Evolutionary conservation across 2,888 invertebrate genomes (phyloP), one percentile per base, ranked within the genome.

Genomic region (Machimus atricapillus): DNA sequence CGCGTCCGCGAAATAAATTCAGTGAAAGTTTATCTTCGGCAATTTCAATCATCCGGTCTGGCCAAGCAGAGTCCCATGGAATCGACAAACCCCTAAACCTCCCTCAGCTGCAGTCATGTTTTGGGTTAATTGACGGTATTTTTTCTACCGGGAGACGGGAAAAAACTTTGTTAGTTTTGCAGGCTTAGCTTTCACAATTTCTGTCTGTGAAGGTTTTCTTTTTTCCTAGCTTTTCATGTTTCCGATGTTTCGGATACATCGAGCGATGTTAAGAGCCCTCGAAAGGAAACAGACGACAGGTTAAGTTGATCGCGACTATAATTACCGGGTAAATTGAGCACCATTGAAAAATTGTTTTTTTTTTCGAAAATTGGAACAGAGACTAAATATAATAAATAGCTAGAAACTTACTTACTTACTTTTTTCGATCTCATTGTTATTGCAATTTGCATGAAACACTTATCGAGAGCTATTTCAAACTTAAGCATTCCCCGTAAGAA

Each of bases 1-100:
- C 27, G 78, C 37, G 66, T 66, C 66, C 66, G 66, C 66, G 66
- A 66, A 78, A 78, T 78, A 78, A 78, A 78, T 78, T 40, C 78
- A 40, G 43, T 43, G 78, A 78, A 78, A 78, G 78, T 78, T 40
- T 40, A 78, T 78, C 40, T 78, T 78, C 43, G 78, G 23, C 78
- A n/a, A 23, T 78, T 78, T 78, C 37, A 78, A 43, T 78, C 78
- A 78, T 78, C 78, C 37, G 78, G 78, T 43, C 43, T 43, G 40
- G 78, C 37, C 23, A 27, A 66, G 66, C 23, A 66, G 66, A 23
- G 66, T 23, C n/a, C n/a, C 52, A 7, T 0, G 23, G 27, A 12
- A 66, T 27, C 66, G 23, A 23, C 66, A 66, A 46, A 14, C 43
- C 43, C 16, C 4, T 12, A 12, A 40, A 46, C 16, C 43, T 16